phyloP scores from a whole-genome alignment of 2,797 vertebrate species.

The Amblyopsis hoosieri region DNA sequence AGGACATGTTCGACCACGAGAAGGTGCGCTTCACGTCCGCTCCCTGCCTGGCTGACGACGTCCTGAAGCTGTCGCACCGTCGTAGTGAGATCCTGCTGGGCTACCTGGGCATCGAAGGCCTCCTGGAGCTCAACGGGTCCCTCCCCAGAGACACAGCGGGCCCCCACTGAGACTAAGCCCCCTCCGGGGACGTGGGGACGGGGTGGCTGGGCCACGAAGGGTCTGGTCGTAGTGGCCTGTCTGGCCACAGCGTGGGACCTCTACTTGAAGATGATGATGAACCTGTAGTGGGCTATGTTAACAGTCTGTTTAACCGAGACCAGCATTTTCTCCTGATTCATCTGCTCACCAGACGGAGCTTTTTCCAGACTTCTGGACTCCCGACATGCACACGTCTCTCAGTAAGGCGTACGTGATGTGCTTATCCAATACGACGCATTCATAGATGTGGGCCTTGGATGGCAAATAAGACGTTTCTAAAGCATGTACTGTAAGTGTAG shows the following conservation, averaged over 20 bases:
- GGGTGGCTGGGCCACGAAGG: constrained; percentile 10
- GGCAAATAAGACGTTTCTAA: too few species aligned
- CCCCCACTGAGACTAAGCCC: constrained; percentile 33
- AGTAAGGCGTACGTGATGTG: too few species aligned
- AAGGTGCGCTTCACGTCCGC: constrained; percentile 92
- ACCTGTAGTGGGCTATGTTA: background rate
- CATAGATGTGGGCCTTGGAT: too few species aligned
- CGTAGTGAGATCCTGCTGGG: constrained; percentile 93
- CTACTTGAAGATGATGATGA: constrained; percentile 2
- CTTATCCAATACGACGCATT: too few species aligned
- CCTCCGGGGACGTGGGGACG: background rate
- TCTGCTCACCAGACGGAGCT: background rate
- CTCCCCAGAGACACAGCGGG: constrained; percentile 63
- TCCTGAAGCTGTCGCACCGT: constrained; percentile 91
- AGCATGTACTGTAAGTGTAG: too few species aligned
- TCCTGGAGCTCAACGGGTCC: constrained; percentile 82
- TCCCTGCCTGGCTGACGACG: constrained; percentile 88
- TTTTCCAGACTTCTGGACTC: background rate
- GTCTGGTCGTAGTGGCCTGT: background rate
- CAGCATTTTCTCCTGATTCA: constrained; percentile 20
- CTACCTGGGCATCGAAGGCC: constrained; percentile 83
- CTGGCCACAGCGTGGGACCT: background rate
- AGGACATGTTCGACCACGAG: constrained; percentile 98
- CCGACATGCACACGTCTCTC: background rate
- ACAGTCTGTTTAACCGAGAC: constrained; percentile 24